These are phyloP conservation scores for Ariolimax columbianus DNA, from an alignment of 2,888 invertebrate species.

Conservation along the genomic window DNA sequence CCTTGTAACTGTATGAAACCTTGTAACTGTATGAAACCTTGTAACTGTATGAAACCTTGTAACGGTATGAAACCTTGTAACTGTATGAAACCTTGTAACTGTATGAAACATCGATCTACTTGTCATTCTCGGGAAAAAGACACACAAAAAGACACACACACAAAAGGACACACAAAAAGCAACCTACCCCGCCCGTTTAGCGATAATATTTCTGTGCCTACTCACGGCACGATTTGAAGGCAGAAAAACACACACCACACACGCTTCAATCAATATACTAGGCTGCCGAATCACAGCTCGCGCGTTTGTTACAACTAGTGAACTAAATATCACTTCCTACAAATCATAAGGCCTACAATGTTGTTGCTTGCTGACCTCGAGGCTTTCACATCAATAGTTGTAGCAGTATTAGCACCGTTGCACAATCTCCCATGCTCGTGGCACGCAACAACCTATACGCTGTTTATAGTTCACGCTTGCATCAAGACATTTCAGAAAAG, in stretches of 20 bases:
- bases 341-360: background rate
- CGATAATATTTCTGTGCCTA: slow-evolving; percentile 12
- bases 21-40: too few relatives aligned
- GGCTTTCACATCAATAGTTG: background rate
- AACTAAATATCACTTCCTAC: background rate
- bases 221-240: background rate
- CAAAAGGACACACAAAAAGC: background rate
- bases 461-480: background rate
- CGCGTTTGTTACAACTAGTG: background rate
- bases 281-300: background rate
- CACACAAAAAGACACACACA: background rate
- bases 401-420: background rate
- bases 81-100: too few relatives aligned
- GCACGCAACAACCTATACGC: background rate
- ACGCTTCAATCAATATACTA: background rate
- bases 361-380: background rate
- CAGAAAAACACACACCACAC: slow-evolving; percentile 7
- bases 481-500: background rate
- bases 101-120: background rate
- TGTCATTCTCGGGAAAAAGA: background rate
- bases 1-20: too few relatives aligned
- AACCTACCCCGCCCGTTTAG: background rate
- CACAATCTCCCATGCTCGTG: background rate
- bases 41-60: too few relatives aligned
- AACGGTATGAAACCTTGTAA: too few relatives aligned